Evolutionary conservation across 2,113 vertebrate genomes (phyloP).

Genomic region (Columba livia): DNA sequence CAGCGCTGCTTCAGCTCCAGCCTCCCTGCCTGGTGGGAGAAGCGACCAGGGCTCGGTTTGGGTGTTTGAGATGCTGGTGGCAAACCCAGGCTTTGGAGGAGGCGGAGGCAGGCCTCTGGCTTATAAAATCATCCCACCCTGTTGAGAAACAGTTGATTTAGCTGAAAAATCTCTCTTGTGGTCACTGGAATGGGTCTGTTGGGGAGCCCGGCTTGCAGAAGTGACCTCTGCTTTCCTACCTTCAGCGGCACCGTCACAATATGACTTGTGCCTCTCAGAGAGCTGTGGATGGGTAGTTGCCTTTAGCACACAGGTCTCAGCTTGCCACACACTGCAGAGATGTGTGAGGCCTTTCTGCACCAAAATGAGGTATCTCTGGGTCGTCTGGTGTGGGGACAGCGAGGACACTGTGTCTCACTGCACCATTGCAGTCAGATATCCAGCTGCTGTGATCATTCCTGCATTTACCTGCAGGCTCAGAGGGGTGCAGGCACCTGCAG

Average conservation of each 20-base stretch:
- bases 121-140: not conserved
- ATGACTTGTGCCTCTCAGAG: not conserved
- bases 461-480: too few relatives aligned
- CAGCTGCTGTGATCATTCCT: not conserved
- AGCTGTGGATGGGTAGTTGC: rapidly evolving
- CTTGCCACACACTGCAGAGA: too few relatives aligned
- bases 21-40: not conserved
- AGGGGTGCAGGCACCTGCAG: too few relatives aligned
- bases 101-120: not conserved
- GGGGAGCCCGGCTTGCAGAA: not conserved
- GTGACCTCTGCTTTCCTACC: not conserved
- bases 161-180: not conserved
- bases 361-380: not conserved
- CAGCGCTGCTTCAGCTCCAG: rapidly evolving
- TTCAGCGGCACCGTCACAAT: not conserved
- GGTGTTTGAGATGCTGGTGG: not conserved
- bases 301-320: not conserved
- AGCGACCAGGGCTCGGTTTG: rapidly evolving
- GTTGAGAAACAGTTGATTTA: not conserved
- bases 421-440: rapidly evolving
- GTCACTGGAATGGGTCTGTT: rapidly evolving
- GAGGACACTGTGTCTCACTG: not conserved
- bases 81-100: not conserved
- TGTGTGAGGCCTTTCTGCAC: not conserved
- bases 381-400: not conserved